Evolutionary conservation across 2,888 invertebrate genomes (phyloP).

Genomic region (Standfussiana lucernea): DNA sequence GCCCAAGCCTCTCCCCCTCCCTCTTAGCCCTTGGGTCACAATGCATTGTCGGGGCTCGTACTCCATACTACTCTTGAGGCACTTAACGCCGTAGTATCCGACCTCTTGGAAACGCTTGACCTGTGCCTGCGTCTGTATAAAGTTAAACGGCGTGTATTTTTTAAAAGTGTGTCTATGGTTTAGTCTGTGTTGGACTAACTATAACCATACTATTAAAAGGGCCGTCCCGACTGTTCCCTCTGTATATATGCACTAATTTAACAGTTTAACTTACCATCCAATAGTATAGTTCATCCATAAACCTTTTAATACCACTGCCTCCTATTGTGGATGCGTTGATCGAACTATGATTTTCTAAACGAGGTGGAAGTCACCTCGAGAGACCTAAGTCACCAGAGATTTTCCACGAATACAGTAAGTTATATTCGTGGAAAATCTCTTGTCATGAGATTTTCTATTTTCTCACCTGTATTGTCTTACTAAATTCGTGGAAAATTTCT

Average conservation of each 20-base stretch:
- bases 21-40: conserved; percentile 19
- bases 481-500: not conserved
- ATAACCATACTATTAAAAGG: not conserved
- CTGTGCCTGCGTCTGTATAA: not conserved
- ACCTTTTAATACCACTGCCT: too few relatives aligned
- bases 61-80: conserved; percentile 39
- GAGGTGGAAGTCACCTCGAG: too few relatives aligned
- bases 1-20: conserved; percentile 27
- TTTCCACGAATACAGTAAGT: too few relatives aligned
- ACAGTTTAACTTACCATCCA: not conserved
- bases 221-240: not conserved
- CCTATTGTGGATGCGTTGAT: not conserved
- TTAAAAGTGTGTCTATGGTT: not conserved
- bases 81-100: conserved; percentile 29
- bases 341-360: not conserved
- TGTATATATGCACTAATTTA: not conserved
- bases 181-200: not conserved
- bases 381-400: too few relatives aligned
- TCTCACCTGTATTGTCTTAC: not conserved
- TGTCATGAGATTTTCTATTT: not conserved
- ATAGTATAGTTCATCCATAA: not conserved
- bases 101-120: conserved; percentile 38
- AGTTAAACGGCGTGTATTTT: not conserved
- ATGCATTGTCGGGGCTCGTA: conserved; percentile 45
- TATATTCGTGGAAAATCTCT: not conserved